phyloP scores from a whole-genome alignment of 2,888 invertebrate genomes.

The Xestia c-nigrum region DNA sequence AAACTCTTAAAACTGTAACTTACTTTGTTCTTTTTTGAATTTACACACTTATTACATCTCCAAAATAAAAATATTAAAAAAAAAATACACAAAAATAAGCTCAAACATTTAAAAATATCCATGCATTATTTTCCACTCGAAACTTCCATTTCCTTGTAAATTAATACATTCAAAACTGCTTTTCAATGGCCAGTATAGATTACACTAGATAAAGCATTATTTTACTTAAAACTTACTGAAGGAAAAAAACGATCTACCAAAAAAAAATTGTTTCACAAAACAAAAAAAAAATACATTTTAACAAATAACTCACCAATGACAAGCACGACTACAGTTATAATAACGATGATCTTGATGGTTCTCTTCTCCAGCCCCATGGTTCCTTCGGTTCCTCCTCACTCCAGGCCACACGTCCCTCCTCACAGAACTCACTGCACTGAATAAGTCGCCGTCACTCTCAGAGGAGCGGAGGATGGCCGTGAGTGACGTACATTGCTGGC shows the following conservation, averaged over 20 bases:
- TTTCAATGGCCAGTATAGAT: not conserved
- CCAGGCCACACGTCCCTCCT: conserved; percentile 52
- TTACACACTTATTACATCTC: too few species aligned
- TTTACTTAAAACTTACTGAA: not conserved
- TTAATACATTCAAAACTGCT: not conserved
- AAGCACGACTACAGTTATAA: conserved; percentile 78
- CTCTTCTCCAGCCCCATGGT: conserved; percentile 85
- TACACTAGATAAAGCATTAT: not conserved
- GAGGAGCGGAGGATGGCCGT: conserved; percentile 52
- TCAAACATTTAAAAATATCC: not conserved
- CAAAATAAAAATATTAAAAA: too few species aligned
- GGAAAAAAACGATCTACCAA: not conserved
- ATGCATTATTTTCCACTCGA: not conserved
- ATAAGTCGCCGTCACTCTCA: conserved; percentile 42
- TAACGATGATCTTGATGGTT: conserved; percentile 83
- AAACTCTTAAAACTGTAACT: too few species aligned
- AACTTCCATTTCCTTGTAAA: not conserved
- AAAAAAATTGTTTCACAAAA: not conserved
- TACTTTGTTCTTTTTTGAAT: too few species aligned
- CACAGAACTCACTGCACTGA: conserved; percentile 44
- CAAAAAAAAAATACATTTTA: not conserved
- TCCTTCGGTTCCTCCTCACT: not conserved
- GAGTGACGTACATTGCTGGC: conserved; percentile 73
- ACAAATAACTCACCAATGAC: conserved; percentile 79
- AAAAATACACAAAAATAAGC: too few species aligned